phyloP scores from a whole-genome alignment of 1,140 invertebrate species.

The Macrotrachela quadricornifera region DNA sequence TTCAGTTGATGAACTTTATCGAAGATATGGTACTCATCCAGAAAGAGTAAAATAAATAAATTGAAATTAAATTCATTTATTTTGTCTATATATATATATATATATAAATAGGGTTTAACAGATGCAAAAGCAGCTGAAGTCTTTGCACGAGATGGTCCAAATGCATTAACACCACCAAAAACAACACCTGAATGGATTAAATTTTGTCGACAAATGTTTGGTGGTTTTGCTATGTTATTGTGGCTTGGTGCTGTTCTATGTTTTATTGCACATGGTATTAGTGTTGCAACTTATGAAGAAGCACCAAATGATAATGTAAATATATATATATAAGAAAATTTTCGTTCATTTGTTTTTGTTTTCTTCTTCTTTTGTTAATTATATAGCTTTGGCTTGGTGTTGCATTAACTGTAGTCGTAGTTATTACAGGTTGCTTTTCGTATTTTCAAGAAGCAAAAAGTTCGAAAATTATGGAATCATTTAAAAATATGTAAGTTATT shows the following conservation, averaged over 20 bases:
- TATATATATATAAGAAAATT: no score
- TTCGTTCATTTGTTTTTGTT: no score
- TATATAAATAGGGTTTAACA: conserved; percentile 6
- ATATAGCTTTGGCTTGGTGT: conserved; percentile 44
- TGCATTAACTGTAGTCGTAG: conserved; percentile 25
- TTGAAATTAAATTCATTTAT: no score
- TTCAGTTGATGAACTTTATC: not conserved
- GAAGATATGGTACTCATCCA: not conserved
- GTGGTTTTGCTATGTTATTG: conserved; percentile 77
- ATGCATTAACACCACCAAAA: conserved; percentile 51
- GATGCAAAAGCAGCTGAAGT: not conserved
- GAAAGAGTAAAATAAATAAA: not conserved
- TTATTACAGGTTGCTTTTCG: conserved; percentile 30
- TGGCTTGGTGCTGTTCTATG: conserved; percentile 92
- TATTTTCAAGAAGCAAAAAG: conserved; percentile 32
- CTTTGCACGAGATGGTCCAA: conserved; percentile 9
- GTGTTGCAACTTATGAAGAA: conserved; percentile 61
- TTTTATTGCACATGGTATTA: conserved; percentile 85
- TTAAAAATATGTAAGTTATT: conserved; percentile 33
- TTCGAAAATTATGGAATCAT: conserved; percentile 56
- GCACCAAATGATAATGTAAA: conserved; percentile 58
- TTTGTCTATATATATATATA: no score
- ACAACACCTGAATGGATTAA: conserved; percentile 92
- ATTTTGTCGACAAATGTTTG: conserved; percentile 90
- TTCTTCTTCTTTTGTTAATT: no score